phyloP scores from a whole-genome alignment of 2,888 invertebrate species.

The Deilephila elpenor region DNA sequence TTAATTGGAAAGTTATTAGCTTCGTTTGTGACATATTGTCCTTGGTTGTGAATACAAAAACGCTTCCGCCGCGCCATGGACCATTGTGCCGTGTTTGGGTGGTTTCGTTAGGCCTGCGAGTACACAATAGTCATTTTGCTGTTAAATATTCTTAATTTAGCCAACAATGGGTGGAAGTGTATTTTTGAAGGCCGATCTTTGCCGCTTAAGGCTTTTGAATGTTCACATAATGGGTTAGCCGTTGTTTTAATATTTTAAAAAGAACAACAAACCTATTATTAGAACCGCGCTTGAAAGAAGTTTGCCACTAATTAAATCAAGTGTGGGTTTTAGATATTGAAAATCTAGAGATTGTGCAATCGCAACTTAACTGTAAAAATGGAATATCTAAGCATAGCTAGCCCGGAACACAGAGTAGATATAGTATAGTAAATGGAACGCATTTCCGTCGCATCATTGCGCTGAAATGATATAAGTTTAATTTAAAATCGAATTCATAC shows the following conservation, averaged over 20 bases:
- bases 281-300: too few relatives aligned
- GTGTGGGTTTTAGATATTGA: too few relatives aligned
- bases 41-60: conserved; percentile 44
- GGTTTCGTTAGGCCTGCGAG: conserved; percentile 41
- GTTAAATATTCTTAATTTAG: conserved; percentile 49
- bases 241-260: conserved; percentile 10
- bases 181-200: conserved; percentile 47
- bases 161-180: conserved; percentile 54
- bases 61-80: conserved; percentile 50
- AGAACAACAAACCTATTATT: too few relatives aligned
- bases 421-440: too few relatives aligned
- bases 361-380: too few relatives aligned
- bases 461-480: too few relatives aligned
- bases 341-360: too few relatives aligned
- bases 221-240: conserved; percentile 4
- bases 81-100: conserved; percentile 47
- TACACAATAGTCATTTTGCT: conserved; percentile 48
- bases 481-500: too few relatives aligned
- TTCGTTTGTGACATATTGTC: conserved; percentile 46
- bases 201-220: conserved; percentile 36
- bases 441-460: too few relatives aligned
- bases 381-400: too few relatives aligned
- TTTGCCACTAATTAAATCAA: too few relatives aligned
- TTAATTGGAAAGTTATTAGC: conserved; percentile 48
- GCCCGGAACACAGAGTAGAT: too few relatives aligned